These are phyloP conservation scores for Microchrysa polita DNA, from an alignment of 2,888 invertebrate species.

Conservation along the genomic window DNA sequence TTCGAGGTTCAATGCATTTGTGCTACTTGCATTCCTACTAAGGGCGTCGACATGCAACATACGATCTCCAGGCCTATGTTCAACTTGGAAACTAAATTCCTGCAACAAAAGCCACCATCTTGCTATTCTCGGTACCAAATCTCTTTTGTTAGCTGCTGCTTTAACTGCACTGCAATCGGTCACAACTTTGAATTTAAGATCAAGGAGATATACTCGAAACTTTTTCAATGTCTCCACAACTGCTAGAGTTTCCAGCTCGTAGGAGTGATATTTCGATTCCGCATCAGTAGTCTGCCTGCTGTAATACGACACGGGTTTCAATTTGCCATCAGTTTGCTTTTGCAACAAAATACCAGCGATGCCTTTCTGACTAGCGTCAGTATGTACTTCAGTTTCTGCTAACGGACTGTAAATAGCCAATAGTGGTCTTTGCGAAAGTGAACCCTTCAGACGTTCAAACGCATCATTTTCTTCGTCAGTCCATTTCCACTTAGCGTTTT, in stretches of 20 bases:
- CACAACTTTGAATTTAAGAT: slow-evolving; percentile 50
- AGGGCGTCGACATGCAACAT: slow-evolving; percentile 57
- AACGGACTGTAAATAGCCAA: neutral
- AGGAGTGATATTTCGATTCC: slow-evolving; percentile 57
- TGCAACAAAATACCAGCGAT: slow-evolving; percentile 54
- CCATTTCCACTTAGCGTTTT: slow-evolving; percentile 15
- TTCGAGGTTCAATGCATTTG: neutral
- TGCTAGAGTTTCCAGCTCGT: slow-evolving; percentile 61
- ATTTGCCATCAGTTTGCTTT: too few species aligned
- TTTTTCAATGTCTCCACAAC: slow-evolving; percentile 53
- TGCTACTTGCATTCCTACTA: slow-evolving; percentile 51
- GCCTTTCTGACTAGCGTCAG: slow-evolving; percentile 56
- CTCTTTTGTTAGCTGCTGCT: slow-evolving; percentile 48
- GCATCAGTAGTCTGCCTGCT: too few species aligned
- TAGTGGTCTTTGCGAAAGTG: neutral
- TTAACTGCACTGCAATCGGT: slow-evolving; percentile 54
- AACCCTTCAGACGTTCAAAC: neutral
- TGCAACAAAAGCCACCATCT: slow-evolving; percentile 56
- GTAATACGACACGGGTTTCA: too few species aligned
- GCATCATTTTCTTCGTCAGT: neutral
- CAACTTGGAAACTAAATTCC: slow-evolving; percentile 55
- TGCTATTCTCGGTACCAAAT: slow-evolving; percentile 54
- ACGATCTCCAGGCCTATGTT: slow-evolving; percentile 53
- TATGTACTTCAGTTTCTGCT: too few species aligned
- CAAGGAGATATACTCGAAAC: too few species aligned